Evolutionary conservation across 2,888 invertebrate genomes (phyloP).

Genomic region (Oeneis ivallda): DNA sequence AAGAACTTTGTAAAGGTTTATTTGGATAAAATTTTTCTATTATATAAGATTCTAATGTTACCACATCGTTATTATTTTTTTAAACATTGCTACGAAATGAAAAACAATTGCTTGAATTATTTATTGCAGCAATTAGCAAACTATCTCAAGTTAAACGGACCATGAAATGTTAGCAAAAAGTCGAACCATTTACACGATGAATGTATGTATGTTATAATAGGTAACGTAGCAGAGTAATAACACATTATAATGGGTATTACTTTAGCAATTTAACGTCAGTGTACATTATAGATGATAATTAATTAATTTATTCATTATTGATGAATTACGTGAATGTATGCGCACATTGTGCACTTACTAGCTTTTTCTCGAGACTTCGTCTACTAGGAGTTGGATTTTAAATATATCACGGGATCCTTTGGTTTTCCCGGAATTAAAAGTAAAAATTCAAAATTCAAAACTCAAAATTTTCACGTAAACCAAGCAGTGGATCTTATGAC

Average conservation of each 20-base stretch:
- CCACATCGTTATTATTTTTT: too few relatives aligned
- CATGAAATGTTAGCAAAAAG: slow-evolving; percentile 60
- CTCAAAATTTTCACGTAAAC: too few relatives aligned
- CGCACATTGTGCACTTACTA: background rate
- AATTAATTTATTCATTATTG: slow-evolving; percentile 4
- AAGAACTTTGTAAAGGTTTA: too few relatives aligned
- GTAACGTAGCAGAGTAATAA: slow-evolving; percentile 7
- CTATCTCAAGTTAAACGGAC: slow-evolving; percentile 50
- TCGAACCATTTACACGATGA: slow-evolving; percentile 53
- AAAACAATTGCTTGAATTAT: slow-evolving; percentile 19
- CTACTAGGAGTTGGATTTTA: too few relatives aligned
- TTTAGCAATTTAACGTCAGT: slow-evolving; percentile 54
- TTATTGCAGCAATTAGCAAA: slow-evolving; percentile 37
- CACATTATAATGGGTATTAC: slow-evolving; percentile 36
- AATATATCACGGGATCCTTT: too few relatives aligned
- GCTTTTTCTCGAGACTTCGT: too few relatives aligned
- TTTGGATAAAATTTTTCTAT: too few relatives aligned
- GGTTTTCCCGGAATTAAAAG: too few relatives aligned
- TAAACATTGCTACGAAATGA: background rate
- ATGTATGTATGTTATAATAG: slow-evolving; percentile 34
- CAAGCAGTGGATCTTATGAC: too few relatives aligned
- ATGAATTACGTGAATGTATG: background rate
- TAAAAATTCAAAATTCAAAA: too few relatives aligned
- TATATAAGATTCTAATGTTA: too few relatives aligned
- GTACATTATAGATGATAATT: slow-evolving; percentile 8